Base-by-base conservation (phyloP, 2,113 vertebrate species). In the Amazona guildingii region DNA sequence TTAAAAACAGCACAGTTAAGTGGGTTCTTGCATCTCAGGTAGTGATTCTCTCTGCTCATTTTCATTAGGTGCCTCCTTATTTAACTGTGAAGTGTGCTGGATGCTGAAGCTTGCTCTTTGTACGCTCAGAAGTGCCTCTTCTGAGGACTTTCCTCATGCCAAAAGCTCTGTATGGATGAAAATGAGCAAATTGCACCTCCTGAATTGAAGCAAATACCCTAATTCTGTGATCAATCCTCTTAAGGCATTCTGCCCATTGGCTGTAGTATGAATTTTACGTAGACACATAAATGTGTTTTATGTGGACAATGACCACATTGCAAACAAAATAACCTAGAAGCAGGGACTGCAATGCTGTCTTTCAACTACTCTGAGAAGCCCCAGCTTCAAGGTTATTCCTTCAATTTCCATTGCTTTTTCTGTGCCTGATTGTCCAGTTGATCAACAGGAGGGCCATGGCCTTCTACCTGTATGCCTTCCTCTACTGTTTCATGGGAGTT, bases 151-250 rank as follows among this genome's bases (percentile, higher is more conserved):
- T 10, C 12, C 52, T 85, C 10, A 55, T 64, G 9, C 17, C 25
- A 39, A 62, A 95, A 80, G 4, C 33, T 88, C 33, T 70, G 4
- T 39, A 8, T 76, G 39, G 29, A 31, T 3, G 8, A 17, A 85
- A 88, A 17, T 31, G 29, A 78, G 29, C 13, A 84, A 87, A 59
- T 55, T 5, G 2, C 8, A 3, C 15, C 7, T 69, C 27, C 44
- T 61, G 31, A 90, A n/a, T 1, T 31, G 37, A 83, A 57, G 9
- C 11, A 68, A 75, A 43, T 54, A 7, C 31, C 28, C 7, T 27
- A 37, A 72, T 23, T 21, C 23, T 39, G 5, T 2, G 3, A 52
- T 24, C 8, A 61, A 0, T 9, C 2, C 2, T 31, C 31, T 57
- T 14, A 24, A 33, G 23, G 64, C 39, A 21, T 41, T 84, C 44